These are phyloP conservation scores for Poecilia wingei DNA, from an alignment of 2,797 vertebrate genomes.

Conservation along the genomic window DNA sequence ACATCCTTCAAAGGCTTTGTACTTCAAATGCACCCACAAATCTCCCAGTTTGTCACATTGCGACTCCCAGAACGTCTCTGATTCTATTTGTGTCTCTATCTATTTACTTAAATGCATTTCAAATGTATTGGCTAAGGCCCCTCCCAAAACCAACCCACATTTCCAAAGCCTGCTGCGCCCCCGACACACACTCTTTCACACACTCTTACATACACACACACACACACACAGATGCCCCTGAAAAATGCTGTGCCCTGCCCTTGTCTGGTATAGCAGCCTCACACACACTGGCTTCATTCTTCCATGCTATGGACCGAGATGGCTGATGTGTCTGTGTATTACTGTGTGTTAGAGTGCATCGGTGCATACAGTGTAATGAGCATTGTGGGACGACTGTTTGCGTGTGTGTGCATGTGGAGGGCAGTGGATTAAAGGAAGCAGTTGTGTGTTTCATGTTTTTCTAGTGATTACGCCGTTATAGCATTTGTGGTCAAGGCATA, in stretches of 20 bases:
- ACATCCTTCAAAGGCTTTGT: conserved; percentile 51
- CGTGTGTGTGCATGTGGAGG: conserved; percentile 28
- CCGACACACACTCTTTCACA: conserved; percentile 33
- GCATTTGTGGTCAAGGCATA: conserved; percentile 31
- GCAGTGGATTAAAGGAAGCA: conserved; percentile 44
- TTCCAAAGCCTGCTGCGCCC: conserved; percentile 59
- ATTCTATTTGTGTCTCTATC: conserved; percentile 80
- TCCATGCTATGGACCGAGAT: conserved; percentile 60
- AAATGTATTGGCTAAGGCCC: conserved; percentile 68
- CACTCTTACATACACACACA: conserved; percentile 11
- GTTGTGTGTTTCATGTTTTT: conserved; percentile 51
- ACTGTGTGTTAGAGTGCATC: conserved; percentile 49
- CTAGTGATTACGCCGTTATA: conserved; percentile 42
- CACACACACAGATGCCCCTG: conserved; percentile 47
- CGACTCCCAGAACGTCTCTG: conserved; percentile 72
- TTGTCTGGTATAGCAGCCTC: conserved; percentile 62
- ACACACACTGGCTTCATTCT: conserved; percentile 80
- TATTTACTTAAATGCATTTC: conserved; percentile 81
- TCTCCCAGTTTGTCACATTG: conserved; percentile 65
- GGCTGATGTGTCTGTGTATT: conserved; percentile 52
- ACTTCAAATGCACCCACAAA: conserved; percentile 51
- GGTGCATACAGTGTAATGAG: conserved; percentile 39
- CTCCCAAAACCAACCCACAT: conserved; percentile 74
- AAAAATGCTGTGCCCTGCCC: conserved; percentile 70
- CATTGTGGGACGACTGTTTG: conserved; percentile 23